A percentile compares a stretch with the other conserved stretches of the same genome.
Conservation (phyloP, 2,113 vertebrate species). For the Epinephelus moara region DNA sequence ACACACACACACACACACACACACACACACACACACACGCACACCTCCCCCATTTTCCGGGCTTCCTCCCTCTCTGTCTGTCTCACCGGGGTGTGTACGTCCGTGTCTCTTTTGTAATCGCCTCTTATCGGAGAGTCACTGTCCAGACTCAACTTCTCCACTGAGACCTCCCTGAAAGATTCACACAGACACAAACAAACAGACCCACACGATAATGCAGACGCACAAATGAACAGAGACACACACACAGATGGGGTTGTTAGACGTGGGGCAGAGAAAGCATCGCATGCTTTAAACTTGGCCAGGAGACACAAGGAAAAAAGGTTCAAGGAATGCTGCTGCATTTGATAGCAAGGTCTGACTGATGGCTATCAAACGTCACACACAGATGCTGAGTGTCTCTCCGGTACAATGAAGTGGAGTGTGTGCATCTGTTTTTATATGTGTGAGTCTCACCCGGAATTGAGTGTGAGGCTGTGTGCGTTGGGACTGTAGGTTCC, state of each 20-base stretch:
- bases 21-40: not conserved
- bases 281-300: constrained; percentile 44
- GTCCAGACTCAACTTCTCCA: constrained; percentile 90
- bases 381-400: not conserved
- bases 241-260: constrained; percentile 62
- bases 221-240: constrained; percentile 50
- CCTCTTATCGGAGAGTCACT: constrained; percentile 81
- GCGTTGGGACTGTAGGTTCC: constrained; percentile 87
- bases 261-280: constrained; percentile 56
- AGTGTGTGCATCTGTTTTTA: constrained; percentile 7
- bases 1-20: not conserved
- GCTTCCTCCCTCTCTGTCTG: constrained; percentile 47
- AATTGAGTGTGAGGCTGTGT: constrained; percentile 68
- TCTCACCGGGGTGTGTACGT: constrained; percentile 79
- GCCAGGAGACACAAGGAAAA: constrained; percentile 63
- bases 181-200: constrained; percentile 40
- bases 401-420: no score
- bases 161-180: constrained; percentile 86
- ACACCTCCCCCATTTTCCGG: constrained; percentile 21
- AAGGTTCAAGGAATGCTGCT: constrained; percentile 51
- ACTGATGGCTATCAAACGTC: constrained; percentile 36
- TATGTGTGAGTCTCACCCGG: constrained; percentile 68
- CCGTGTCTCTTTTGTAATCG: constrained; percentile 81
- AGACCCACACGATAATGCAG: constrained; percentile 33
- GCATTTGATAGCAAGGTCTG: constrained; percentile 35